Evolutionary conservation across 2,113 vertebrate species (phyloP).

Genomic region (Rhea americana): DNA sequence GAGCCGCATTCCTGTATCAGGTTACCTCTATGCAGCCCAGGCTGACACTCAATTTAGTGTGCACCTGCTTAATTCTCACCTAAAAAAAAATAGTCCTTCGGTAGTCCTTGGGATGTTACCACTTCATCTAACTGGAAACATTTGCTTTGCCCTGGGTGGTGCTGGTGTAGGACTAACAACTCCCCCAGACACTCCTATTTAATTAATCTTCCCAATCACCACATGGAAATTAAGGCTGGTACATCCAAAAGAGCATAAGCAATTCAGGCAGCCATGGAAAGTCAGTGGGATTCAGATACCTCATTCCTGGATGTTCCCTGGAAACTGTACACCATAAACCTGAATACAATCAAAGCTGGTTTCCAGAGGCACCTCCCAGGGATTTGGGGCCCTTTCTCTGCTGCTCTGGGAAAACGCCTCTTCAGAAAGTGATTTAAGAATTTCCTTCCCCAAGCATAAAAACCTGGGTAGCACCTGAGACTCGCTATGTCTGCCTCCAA

Average conservation of each 20-base stretch:
- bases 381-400: not conserved
- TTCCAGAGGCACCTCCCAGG: not conserved
- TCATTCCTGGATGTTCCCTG: not conserved
- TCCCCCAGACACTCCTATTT: not conserved
- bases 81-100: not conserved
- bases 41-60: fast-evolving
- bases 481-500: fast-evolving
- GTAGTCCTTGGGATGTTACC: not conserved
- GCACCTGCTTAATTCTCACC: not conserved
- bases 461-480: not conserved
- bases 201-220: not conserved
- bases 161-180: not conserved
- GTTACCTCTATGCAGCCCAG: not conserved
- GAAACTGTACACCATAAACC: not conserved
- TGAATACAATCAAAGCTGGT: not conserved
- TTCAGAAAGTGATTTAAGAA: not conserved
- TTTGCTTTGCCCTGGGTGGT: not conserved
- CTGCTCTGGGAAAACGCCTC: not conserved
- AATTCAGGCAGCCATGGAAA: not conserved
- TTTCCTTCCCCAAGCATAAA: not conserved
- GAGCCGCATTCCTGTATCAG: not conserved
- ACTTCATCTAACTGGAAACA: not conserved
- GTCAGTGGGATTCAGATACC: not conserved
- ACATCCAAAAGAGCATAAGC: not conserved
- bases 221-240: not conserved